phyloP scores from a whole-genome alignment of 1,140 invertebrate species.

The Conopomorpha cramerella region DNA sequence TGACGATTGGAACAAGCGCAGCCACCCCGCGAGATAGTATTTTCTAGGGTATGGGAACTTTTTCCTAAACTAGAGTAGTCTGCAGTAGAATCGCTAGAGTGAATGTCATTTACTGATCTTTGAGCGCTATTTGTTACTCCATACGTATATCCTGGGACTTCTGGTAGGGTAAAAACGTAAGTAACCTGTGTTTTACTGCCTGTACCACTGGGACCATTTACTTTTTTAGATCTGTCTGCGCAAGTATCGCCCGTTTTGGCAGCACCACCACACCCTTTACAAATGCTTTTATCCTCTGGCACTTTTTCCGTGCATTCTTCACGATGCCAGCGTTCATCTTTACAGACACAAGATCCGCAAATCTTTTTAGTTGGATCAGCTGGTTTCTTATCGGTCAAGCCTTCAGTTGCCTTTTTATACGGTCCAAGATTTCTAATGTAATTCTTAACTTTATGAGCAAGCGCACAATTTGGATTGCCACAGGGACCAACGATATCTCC shows the following conservation, averaged over 20 bases:
- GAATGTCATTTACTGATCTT: no score
- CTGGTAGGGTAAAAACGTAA: constrained; percentile 26
- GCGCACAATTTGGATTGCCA: constrained; percentile 39
- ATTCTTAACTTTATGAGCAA: constrained; percentile 41
- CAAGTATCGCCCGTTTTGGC: constrained; percentile 26
- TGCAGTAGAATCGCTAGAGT: no score
- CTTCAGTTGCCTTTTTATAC: constrained; percentile 29
- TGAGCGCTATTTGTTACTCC: no score
- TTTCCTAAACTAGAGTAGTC: no score
- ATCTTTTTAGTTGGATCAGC: constrained; percentile 22
- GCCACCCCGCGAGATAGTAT: no score
- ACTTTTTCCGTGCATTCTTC: constrained; percentile 24
- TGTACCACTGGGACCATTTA: constrained; percentile 22
- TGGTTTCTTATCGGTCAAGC: constrained; percentile 12
- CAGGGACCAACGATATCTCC: constrained; percentile 46
- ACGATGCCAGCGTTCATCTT: constrained; percentile 43
- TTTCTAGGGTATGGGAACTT: no score
- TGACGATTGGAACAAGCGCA: no score
- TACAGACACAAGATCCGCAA: constrained; percentile 42
- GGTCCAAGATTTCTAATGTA: constrained; percentile 44
- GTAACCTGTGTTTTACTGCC: constrained; percentile 22
- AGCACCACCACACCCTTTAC: constrained; percentile 30
- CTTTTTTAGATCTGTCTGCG: constrained; percentile 25
- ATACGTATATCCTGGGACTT: constrained; percentile 17
- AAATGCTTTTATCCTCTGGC: constrained; percentile 14